Base-by-base conservation (phyloP, 2,797 vertebrate species). In the Premnoplex brunnescens region DNA sequence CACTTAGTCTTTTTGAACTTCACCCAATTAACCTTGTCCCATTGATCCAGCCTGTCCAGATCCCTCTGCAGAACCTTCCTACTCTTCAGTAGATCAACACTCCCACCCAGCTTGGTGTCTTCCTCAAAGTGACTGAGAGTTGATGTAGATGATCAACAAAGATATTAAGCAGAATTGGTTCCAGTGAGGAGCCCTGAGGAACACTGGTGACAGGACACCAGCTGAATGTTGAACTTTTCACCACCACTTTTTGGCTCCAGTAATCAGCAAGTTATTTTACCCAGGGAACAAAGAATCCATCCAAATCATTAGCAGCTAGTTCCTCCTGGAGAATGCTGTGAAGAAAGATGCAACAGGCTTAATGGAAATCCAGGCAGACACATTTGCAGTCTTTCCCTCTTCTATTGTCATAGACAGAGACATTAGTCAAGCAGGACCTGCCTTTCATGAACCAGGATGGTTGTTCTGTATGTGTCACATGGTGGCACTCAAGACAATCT, bases 1-100 rank as follows among this genome's bases (percentile, higher is more conserved):
- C 12, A 13, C 44, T 30, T 12, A 36, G 20, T 9, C 21, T 34
- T 0, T 5, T 13, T 17, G 6, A 17, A 30, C 10, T 15, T 24
- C 41, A 24, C 27, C 12, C 9, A 9, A 0, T 0, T 49, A 37
- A 11, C 16, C 48, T 7, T 0, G 1, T 32, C 14, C 20, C 10
- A 21, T 15, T 8, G 20, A 46, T 58, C 26, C 34, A 68, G 14
- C 30, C 30, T 30, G 37, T 14, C 12, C 26, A 19, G 28, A 36
- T 19, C 14, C 36, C 7, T 46, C 59, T 72, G 22, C 6, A 62
- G 14, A 51, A 19, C n/a, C 26, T 27, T 10, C 16, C 37, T 36
- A 22, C 30, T 27, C 43, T 67, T 7, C 20, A 36, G 43, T 9
- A 76, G 1, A 34, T 28, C 21, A 0, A 4, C 30, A 32, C 2